Base-by-base conservation (phyloP, 1,140 invertebrate genomes). In the Neodiprion fabricii region DNA sequence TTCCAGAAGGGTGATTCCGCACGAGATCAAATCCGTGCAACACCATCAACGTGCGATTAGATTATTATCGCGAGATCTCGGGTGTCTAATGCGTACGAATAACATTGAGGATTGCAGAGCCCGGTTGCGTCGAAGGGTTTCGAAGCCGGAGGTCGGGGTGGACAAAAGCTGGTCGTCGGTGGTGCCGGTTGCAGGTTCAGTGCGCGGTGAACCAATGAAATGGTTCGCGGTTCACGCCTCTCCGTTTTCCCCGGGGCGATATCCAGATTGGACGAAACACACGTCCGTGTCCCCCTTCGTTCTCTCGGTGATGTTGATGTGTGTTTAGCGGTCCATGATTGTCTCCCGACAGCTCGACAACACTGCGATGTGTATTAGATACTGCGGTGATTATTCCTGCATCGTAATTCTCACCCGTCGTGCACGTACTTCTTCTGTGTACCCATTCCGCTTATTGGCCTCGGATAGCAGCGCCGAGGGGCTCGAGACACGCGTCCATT, bases 121-220 rank as follows among this genome's bases (percentile, higher is more conserved):
- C 17, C 17, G 17, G 17, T 21, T 21, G 17, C 17, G 17, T 21
- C 17, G 17, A 21, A 21, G 17, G 17, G 17, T 21, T 21, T 21
- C 17, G 17, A 21, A 21, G 17, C 17, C 17, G 17, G 17, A 21
- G 17, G 17, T 21, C 17, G 50, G 50, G 50, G 50, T 53, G 50
- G 50, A 53, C 50, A 53, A 53, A 53, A n/a, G 50, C 50, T 14
- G n/a, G 50, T 21, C 17, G 17, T 21, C 17, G 17, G 17, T 21
- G 17, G 17, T 53, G 50, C 50, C 50, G 17, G 17, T 21, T 1
- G 1, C n/a, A 53, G 50, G 50, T 53, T 10, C 50, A 53, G 50
- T 53, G n/a, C 50, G 50, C 50, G 50, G 50, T 53, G 50, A 53
- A 53, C 50, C 50, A 53, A 53, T 53, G 50, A 53, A 53, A 53